Evolutionary conservation across 2,113 vertebrate genomes (phyloP).

Genomic region (Pseudonaja textilis): DNA sequence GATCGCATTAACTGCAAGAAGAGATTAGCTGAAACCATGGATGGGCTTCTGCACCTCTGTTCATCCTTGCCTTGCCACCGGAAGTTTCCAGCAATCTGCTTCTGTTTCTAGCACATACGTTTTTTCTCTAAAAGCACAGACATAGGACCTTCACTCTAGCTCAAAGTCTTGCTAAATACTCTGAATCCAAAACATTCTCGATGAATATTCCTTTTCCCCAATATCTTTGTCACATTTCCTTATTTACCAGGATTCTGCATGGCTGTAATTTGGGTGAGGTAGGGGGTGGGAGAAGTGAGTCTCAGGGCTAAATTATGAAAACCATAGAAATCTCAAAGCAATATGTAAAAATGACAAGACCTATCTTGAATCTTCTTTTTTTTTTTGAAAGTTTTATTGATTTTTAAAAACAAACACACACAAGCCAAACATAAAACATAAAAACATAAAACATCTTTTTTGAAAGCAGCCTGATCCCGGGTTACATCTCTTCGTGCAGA

Average conservation of each 20-base stretch:
- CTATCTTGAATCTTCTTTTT: background rate
- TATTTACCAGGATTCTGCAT: background rate
- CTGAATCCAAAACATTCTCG: background rate
- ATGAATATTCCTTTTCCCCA: background rate
- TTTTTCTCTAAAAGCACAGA: background rate
- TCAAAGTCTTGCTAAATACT: background rate
- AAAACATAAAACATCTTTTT: too few species aligned
- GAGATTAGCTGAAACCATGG: too few species aligned
- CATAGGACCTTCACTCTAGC: background rate
- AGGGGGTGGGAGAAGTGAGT: background rate
- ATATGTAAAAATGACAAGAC: background rate
- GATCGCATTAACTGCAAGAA: too few species aligned
- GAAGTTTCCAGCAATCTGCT: background rate
- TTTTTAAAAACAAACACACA: too few species aligned
- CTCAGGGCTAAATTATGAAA: background rate
- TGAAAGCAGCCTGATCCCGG: too few species aligned
- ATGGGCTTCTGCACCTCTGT: too few species aligned
- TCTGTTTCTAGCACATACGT: background rate
- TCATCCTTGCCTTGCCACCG: too few species aligned
- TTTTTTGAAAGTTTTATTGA: too few species aligned
- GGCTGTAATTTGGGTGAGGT: background rate
- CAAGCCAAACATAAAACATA: too few species aligned
- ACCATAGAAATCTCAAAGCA: background rate
- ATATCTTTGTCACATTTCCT: background rate
- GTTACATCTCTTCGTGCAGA: too few species aligned